Conservation (phyloP, 2,888 invertebrate genomes). For the Ochropleura leucogaster region DNA sequence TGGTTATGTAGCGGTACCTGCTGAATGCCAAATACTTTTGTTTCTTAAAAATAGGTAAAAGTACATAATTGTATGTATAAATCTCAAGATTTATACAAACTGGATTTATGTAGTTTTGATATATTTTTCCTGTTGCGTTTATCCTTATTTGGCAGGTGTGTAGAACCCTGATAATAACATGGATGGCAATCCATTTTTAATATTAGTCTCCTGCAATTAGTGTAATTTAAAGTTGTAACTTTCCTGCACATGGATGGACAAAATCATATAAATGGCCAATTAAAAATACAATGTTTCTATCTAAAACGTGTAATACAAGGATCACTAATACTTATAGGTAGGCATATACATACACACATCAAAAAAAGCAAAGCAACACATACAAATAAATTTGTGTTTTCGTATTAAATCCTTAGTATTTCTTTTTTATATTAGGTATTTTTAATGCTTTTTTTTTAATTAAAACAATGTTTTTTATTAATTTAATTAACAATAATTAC, state of each 20-base stretch:
- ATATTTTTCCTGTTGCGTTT: not conserved
- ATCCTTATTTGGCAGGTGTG: slow-evolving; percentile 1
- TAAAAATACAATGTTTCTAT: not conserved
- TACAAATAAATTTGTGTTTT: too few species aligned
- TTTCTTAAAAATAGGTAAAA: not conserved
- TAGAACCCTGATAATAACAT: slow-evolving; percentile 1
- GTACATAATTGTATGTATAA: not conserved
- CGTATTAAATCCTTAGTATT: too few species aligned
- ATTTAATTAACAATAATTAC: too few species aligned
- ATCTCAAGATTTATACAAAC: not conserved
- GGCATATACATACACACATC: too few species aligned
- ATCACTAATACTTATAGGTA: too few species aligned
- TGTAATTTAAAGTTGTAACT: not conserved
- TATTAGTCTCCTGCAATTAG: not conserved
- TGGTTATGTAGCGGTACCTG: not conserved
- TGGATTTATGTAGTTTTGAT: not conserved
- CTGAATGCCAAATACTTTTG: not conserved
- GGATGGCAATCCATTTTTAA: not conserved
- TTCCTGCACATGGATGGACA: slow-evolving; percentile 1
- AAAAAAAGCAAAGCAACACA: too few species aligned
- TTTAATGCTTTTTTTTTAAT: too few species aligned
- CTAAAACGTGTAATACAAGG: not conserved
- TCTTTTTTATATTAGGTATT: too few species aligned
- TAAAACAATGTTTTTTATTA: too few species aligned
- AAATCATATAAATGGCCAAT: not conserved